Evolutionary conservation across 2,113 vertebrate genomes (phyloP).

Genomic region (Toxotes chatareus): DNA sequence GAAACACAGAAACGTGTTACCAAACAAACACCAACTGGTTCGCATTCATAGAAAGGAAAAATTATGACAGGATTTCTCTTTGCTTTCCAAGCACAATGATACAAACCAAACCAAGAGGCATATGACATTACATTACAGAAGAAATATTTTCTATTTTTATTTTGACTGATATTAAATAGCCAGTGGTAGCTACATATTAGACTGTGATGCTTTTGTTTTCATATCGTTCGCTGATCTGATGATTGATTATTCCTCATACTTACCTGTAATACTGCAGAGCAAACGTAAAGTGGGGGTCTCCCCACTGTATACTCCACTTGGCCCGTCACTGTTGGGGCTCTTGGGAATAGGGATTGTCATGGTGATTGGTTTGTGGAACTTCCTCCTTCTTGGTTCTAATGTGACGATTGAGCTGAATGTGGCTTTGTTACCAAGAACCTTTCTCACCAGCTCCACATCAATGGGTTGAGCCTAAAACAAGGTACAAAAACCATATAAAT

Average conservation of each 20-base stretch:
- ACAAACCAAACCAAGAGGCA: neutral
- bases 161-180: neutral
- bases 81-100: neutral
- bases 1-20: conserved; percentile 53
- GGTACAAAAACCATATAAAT: neutral
- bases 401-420: conserved; percentile 97
- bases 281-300: conserved; percentile 93
- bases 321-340: conserved; percentile 87
- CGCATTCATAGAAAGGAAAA: conserved; percentile 1
- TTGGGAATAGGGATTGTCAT: conserved; percentile 98
- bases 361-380: conserved; percentile 98
- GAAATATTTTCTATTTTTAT: neutral
- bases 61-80: neutral
- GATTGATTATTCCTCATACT: conserved; percentile 12
- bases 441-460: conserved; percentile 91
- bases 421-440: conserved; percentile 97
- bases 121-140: neutral
- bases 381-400: conserved; percentile 94
- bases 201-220: neutral
- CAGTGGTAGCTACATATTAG: neutral
- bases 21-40: neutral
- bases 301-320: conserved; percentile 87
- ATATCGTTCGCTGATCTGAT: neutral
- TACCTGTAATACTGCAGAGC: conserved; percentile 98
- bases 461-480: conserved; percentile 92